These are phyloP conservation scores for Perithous albicinctus DNA, from an alignment of 2,888 invertebrate species.

Conservation along the genomic window DNA sequence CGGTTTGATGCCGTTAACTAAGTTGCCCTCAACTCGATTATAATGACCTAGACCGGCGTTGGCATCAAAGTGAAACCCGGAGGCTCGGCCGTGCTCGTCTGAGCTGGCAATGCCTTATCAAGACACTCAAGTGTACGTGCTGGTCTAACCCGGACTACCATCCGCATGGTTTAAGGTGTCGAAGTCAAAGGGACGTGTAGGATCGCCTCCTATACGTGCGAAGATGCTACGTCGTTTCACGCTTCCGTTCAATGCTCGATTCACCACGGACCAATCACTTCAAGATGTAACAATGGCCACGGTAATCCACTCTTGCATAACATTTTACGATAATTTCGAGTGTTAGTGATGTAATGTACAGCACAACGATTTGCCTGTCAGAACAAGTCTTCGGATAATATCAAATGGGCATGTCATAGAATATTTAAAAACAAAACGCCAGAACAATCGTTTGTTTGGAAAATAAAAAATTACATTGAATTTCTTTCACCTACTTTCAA, in stretches of 20 bases:
- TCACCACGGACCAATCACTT: not conserved
- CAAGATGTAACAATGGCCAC: slow-evolving; percentile 13
- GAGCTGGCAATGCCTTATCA: slow-evolving; percentile 52
- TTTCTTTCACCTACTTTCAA: too few species aligned
- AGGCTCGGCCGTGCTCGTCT: slow-evolving; percentile 60
- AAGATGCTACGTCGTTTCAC: slow-evolving; percentile 1
- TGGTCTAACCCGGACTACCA: not conserved
- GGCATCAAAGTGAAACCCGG: slow-evolving; percentile 73
- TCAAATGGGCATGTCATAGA: not conserved
- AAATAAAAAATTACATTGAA: too few species aligned
- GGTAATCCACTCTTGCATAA: not conserved
- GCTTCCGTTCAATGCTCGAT: slow-evolving; percentile 6
- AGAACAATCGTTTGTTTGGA: too few species aligned
- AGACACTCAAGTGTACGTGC: slow-evolving; percentile 35
- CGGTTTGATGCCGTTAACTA: slow-evolving; percentile 76
- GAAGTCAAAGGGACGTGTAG: slow-evolving; percentile 44
- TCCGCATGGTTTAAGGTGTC: slow-evolving; percentile 18
- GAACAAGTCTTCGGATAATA: not conserved
- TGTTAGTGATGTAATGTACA: not conserved
- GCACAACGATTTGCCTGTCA: not conserved
- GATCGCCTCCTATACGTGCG: not conserved
- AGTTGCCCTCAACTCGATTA: slow-evolving; percentile 78
- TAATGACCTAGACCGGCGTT: slow-evolving; percentile 71
- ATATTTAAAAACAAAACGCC: too few species aligned
- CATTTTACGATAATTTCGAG: not conserved